Evolutionary conservation across 1,140 invertebrate species (phyloP).

Genomic region (Pararge aegeria): DNA sequence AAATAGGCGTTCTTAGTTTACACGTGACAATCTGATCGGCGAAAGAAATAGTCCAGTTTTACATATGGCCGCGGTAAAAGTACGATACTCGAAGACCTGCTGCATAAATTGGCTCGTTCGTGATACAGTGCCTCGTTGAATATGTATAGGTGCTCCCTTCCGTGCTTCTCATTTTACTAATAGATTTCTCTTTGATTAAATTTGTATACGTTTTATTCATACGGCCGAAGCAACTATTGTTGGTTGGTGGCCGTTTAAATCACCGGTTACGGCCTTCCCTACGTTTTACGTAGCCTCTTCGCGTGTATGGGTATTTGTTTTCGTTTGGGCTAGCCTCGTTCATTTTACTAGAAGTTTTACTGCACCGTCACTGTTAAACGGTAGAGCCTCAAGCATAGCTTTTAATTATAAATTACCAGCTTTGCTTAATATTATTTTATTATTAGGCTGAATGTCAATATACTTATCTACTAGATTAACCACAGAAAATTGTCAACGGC

Average conservation of each 20-base stretch:
- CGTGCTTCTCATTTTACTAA: slow-evolving; percentile 79
- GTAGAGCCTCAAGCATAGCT: too few species aligned
- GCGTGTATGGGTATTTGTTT: slow-evolving; percentile 29
- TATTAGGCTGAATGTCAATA: too few species aligned
- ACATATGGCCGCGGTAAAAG: slow-evolving; percentile 72
- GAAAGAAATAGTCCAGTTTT: slow-evolving; percentile 75
- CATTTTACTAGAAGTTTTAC: not conserved
- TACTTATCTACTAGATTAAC: too few species aligned
- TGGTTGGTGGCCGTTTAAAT: slow-evolving; percentile 64
- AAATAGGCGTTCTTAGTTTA: slow-evolving; percentile 52
- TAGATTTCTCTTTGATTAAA: slow-evolving; percentile 80
- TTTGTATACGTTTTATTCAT: slow-evolving; percentile 79
- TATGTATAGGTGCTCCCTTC: slow-evolving; percentile 79
- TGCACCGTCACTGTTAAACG: too few species aligned
- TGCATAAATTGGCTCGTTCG: slow-evolving; percentile 76
- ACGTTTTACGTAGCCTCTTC: slow-evolving; percentile 40
- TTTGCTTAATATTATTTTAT: too few species aligned
- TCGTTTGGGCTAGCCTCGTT: not conserved
- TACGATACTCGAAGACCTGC: slow-evolving; percentile 70
- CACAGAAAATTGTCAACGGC: too few species aligned
- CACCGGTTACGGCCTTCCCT: slow-evolving; percentile 48
- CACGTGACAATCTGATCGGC: slow-evolving; percentile 73
- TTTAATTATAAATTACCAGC: too few species aligned
- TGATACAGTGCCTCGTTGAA: slow-evolving; percentile 78
- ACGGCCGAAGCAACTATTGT: slow-evolving; percentile 66